Evolutionary conservation across 2,113 vertebrate species (phyloP).

Genomic region (Centropristis striata): DNA sequence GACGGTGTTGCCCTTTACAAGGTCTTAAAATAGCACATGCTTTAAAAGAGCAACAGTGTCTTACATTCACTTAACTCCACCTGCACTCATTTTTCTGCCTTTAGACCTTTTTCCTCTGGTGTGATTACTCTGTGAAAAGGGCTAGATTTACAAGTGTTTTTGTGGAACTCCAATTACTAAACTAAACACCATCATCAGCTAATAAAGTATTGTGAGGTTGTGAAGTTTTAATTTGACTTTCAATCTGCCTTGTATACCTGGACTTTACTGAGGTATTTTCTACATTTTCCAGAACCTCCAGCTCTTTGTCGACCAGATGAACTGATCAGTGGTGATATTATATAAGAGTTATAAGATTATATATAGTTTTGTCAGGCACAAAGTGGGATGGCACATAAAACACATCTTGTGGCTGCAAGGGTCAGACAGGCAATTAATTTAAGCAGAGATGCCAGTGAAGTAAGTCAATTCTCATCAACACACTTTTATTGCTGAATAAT

Average conservation of each 20-base stretch:
- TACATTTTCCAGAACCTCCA: neutral
- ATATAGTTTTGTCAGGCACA: neutral
- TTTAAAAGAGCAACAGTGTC: constrained; percentile 59
- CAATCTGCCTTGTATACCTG: neutral
- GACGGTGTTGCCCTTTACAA: constrained; percentile 59
- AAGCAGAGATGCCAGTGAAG: no score
- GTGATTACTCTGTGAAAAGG: neutral
- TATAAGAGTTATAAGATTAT: no score
- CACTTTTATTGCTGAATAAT: no score
- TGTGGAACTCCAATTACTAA: neutral
- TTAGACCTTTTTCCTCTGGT: neutral
- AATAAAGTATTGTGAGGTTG: no score
- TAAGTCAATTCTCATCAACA: no score
- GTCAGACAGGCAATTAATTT: neutral
- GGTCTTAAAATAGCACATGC: constrained; percentile 56
- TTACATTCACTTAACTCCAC: constrained; percentile 51
- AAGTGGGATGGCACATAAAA: neutral
- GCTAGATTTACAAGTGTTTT: neutral
- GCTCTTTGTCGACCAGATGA: neutral
- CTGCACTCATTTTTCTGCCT: constrained; percentile 11
- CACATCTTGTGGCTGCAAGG: neutral
- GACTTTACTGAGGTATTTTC: neutral
- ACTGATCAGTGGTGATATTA: neutral
- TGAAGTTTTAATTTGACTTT: neutral
- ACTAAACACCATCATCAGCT: no score